Conservation (phyloP, 2,113 vertebrate species). For the Emydura subglobosa region DNA sequence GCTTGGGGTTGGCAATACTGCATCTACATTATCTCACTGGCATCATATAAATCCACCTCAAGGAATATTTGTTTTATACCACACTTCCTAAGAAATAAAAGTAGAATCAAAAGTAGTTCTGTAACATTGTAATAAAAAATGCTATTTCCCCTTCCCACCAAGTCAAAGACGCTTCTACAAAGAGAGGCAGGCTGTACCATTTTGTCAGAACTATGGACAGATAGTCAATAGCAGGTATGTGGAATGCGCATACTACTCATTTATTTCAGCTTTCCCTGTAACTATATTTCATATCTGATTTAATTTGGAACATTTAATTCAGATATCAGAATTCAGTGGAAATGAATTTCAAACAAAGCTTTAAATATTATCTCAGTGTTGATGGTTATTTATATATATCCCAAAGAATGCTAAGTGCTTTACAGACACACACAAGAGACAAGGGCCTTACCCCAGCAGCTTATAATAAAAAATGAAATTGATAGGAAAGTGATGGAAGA, state of each 20-base stretch:
- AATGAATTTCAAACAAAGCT: slow-evolving; percentile 51
- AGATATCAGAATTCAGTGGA: slow-evolving; percentile 42
- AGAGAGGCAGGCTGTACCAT: neutral
- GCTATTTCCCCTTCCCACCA: neutral
- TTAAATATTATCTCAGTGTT: slow-evolving; percentile 47
- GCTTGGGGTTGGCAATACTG: neutral
- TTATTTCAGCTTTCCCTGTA: slow-evolving; percentile 68
- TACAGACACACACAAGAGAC: neutral
- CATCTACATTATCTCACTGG: neutral
- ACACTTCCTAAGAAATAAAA: neutral
- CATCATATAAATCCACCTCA: neutral
- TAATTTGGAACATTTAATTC: slow-evolving; percentile 53
- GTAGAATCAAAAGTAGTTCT: slow-evolving; percentile 7
- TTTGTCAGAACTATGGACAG: slow-evolving; percentile 63
- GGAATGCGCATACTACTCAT: slow-evolving; percentile 62
- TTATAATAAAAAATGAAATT: slow-evolving; percentile 28
- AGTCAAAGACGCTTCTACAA: neutral
- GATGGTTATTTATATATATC: neutral
- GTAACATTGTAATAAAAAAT: neutral
- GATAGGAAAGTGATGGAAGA: neutral
- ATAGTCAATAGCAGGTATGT: slow-evolving; percentile 73
- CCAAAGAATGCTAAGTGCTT: neutral
- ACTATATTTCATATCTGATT: slow-evolving; percentile 57
- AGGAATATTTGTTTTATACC: neutral
- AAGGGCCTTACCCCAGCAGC: neutral